These are phyloP conservation scores for Chaenogobius annularis DNA, from an alignment of 2,113 vertebrate species.

Conservation along the genomic window DNA sequence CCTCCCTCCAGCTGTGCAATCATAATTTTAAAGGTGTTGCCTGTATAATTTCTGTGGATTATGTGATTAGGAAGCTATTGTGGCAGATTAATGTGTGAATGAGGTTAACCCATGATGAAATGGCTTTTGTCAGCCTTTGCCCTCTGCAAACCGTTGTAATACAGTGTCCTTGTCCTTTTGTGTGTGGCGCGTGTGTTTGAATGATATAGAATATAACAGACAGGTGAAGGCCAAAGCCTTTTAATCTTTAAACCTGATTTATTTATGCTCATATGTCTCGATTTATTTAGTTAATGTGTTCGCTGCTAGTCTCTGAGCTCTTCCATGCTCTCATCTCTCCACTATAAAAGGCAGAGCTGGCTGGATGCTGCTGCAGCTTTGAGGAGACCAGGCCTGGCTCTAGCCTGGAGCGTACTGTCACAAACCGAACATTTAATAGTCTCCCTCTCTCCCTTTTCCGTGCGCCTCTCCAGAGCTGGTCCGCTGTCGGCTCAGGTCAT, in stretches of 20 bases:
- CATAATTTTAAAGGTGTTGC: constrained; percentile 76
- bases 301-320: constrained; percentile 23
- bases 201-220: constrained; percentile 20
- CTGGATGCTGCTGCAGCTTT: constrained; percentile 47
- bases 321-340: constrained; percentile 7
- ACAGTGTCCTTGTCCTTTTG: constrained; percentile 52
- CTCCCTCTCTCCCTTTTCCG: constrained; percentile 64
- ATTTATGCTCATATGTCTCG: constrained; percentile 63
- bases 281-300: constrained; percentile 67
- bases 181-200: constrained; percentile 30
- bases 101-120: constrained; percentile 74
- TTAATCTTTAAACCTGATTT: constrained; percentile 64
- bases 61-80: constrained; percentile 75
- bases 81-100: constrained; percentile 73
- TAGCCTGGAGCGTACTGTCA: constrained; percentile 91
- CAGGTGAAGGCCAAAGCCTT: constrained; percentile 54
- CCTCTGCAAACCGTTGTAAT: constrained; percentile 50
- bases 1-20: constrained; percentile 70
- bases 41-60: constrained; percentile 74
- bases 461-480: constrained; percentile 79
- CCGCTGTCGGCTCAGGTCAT: constrained; percentile 91
- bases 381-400: constrained; percentile 65
- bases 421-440: constrained; percentile 92
- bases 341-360: constrained; percentile 39
- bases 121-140: constrained; percentile 73